These are phyloP conservation scores for Leptarthrus brevirostris DNA, from an alignment of 2,888 invertebrate species.

Conservation along the genomic window DNA sequence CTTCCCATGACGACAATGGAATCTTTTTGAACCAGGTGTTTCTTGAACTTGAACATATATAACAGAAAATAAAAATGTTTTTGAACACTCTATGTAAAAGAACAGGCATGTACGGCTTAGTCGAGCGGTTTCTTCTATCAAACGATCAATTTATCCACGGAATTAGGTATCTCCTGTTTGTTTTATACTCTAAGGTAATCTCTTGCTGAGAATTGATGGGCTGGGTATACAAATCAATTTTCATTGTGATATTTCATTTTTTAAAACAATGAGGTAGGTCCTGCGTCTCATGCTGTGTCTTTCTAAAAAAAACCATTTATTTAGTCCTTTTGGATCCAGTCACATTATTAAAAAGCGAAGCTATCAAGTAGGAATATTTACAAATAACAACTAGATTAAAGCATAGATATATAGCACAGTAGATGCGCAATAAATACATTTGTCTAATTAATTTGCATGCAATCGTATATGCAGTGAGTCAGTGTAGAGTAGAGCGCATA, in stretches of 20 bases:
- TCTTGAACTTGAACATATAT: too few relatives aligned
- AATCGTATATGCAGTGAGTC: not conserved
- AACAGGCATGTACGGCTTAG: too few relatives aligned
- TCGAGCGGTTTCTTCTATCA: too few relatives aligned
- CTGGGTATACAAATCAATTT: conserved; percentile 18
- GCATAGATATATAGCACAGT: conserved; percentile 12
- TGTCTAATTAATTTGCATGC: conserved; percentile 32
- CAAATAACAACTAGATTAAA: conserved; percentile 22
- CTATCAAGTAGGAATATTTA: conserved; percentile 21
- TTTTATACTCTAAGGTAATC: too few relatives aligned
- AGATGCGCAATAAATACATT: conserved; percentile 29
- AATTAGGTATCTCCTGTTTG: too few relatives aligned
- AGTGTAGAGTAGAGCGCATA: not conserved
- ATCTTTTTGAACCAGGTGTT: too few relatives aligned
- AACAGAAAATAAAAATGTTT: too few relatives aligned
- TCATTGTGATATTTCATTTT: conserved; percentile 27
- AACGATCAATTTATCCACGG: too few relatives aligned
- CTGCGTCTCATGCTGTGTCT: conserved; percentile 27
- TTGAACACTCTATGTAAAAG: too few relatives aligned
- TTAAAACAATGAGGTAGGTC: not conserved
- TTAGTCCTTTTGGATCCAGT: conserved; percentile 29
- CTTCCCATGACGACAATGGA: too few relatives aligned
- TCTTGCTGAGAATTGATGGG: too few relatives aligned
- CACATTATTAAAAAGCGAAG: conserved; percentile 7
- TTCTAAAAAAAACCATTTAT: conserved; percentile 5